A percentile compares a stretch with the other conserved stretches of the same genome.
Conservation (phyloP, 2,888 invertebrate genomes). For the Drosophila flavopinicola region DNA sequence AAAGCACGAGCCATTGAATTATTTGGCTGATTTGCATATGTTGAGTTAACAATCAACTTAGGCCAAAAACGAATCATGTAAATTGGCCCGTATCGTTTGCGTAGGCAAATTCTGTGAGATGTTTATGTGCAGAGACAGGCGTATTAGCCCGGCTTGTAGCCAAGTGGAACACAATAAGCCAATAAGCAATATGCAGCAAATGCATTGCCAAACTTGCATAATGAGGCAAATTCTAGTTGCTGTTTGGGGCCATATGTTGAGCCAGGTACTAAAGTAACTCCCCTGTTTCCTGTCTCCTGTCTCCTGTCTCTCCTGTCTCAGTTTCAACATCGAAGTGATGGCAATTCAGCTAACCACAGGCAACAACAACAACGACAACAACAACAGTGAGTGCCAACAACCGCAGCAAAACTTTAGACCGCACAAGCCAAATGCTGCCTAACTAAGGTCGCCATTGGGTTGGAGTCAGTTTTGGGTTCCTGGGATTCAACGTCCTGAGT, state of each 20-base stretch:
- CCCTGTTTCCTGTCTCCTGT: neutral
- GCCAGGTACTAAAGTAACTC: slow-evolving; percentile 3
- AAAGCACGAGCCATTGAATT: neutral
- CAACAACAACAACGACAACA: slow-evolving; percentile 14
- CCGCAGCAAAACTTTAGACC: slow-evolving; percentile 48
- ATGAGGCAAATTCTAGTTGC: slow-evolving; percentile 32
- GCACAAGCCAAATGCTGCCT: slow-evolving; percentile 46
- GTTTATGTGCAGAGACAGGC: neutral
- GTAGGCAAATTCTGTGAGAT: slow-evolving; percentile 8
- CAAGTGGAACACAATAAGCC: slow-evolving; percentile 48
- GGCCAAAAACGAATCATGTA: slow-evolving; percentile 39
- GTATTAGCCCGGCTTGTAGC: neutral
- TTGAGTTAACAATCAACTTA: slow-evolving; percentile 35
- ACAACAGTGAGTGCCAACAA: slow-evolving; percentile 26
- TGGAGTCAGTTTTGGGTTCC: slow-evolving; percentile 14
- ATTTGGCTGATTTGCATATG: slow-evolving; percentile 25
- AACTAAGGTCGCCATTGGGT: slow-evolving; percentile 10
- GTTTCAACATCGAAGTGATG: slow-evolving; percentile 20
- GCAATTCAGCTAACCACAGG: slow-evolving; percentile 23
- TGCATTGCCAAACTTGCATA: slow-evolving; percentile 40
- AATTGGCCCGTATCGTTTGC: slow-evolving; percentile 8
- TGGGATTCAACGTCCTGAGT: slow-evolving; percentile 25
- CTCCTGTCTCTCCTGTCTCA: neutral
- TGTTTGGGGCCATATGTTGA: slow-evolving; percentile 6
- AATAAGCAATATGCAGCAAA: slow-evolving; percentile 54